Conservation (phyloP, 2,888 invertebrate species). For the Nemotelus nigrinus region DNA sequence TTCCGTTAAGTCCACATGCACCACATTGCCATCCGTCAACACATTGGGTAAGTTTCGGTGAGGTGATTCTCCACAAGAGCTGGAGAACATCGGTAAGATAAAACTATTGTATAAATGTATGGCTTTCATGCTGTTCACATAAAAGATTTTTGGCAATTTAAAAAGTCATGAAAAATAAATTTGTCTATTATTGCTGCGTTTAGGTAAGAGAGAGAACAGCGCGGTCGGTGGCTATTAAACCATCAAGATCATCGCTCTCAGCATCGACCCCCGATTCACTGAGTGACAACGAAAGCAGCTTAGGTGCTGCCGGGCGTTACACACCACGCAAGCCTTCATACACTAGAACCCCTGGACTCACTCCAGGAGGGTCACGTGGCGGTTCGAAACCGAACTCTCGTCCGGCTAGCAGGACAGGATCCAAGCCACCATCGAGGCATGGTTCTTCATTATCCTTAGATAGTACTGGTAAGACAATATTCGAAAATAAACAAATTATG, state of each 20-base stretch:
- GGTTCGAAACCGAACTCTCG: conserved; percentile 85
- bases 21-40: conserved; percentile 73
- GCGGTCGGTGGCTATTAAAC: conserved; percentile 90
- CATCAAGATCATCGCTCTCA: conserved; percentile 81
- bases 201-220: conserved; percentile 93
- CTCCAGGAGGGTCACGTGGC: conserved; percentile 79
- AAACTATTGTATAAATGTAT: not conserved
- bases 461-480: conserved; percentile 75
- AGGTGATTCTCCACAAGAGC: conserved; percentile 14
- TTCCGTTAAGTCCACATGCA: conserved; percentile 72
- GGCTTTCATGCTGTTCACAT: not conserved
- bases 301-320: conserved; percentile 73
- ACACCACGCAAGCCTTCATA: conserved; percentile 74
- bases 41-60: conserved; percentile 69
- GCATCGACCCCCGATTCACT: conserved; percentile 90
- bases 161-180: not conserved
- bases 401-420: conserved; percentile 85
- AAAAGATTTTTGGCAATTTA: no score
- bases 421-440: conserved; percentile 92
- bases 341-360: conserved; percentile 71
- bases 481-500: not conserved
- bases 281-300: conserved; percentile 85
- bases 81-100: conserved; percentile 2
- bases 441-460: conserved; percentile 92
- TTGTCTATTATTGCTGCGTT: conserved; percentile 8